Base-by-base conservation (phyloP, 2,888 invertebrate species). In the Therioaphis trifolii region DNA sequence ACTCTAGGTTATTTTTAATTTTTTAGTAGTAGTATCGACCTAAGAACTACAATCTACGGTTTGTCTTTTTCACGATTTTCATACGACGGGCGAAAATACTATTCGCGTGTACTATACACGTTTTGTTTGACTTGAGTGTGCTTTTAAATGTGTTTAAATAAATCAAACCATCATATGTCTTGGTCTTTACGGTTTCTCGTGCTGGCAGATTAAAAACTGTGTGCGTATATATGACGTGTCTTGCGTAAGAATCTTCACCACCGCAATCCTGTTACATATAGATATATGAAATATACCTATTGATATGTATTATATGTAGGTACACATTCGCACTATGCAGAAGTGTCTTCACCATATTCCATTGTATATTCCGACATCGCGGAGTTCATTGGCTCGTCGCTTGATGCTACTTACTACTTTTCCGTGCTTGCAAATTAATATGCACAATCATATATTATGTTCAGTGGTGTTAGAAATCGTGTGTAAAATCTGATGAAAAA, bases 381-480 rank as follows among this genome's bases (percentile, higher is more conserved):
- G 7, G 46, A 66, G 66, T 66, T 66, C 63, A 18, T 66, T 49
- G 77, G 49, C 66, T 77, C 35, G 2, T 40, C 49, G 35, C 15
- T 18, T 63, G n/a, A 3, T 63, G 3, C 12, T 14, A 5, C n/a
- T 46, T 11, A 18, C 21, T 58, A 58, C 21, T 21, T 58, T 40
- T 24, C 24, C 52, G 18, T 55, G 18, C 5, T 4, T 3, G 35
- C 49, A 7, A 68, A 68, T 78, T 68, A 55, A 78, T 78, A 72
- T 18, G 27, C 14, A 40, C 35, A 24, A 79, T 68, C 52, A 49
- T 52, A 52, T 11, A n/a, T 9, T 14, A 46, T 58, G 21, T 11
- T 24, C n/a, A 18, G 15, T 1, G 79, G 71, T 24, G 61, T 74
- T 82, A 82, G 82, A 82, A 82, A 82, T 46, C 82, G 74, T 82